Conservation (phyloP, 2,113 vertebrate genomes). For the Neomonachus schauinslandi region DNA sequence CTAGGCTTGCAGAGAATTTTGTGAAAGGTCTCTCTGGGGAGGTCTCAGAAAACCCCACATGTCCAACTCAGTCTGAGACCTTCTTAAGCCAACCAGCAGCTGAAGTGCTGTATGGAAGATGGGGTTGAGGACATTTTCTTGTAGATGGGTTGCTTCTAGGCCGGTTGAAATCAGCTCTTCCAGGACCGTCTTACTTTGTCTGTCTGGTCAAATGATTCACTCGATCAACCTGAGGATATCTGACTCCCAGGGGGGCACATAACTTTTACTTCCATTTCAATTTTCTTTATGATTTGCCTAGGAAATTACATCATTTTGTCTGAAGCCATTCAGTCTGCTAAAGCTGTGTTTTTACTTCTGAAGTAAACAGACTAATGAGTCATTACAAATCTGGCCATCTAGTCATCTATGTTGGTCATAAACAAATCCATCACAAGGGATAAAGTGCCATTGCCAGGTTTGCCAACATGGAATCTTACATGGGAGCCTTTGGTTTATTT, state of each 20-base stretch:
- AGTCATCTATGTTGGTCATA: neutral
- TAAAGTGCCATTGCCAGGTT: neutral
- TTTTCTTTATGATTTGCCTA: conserved; percentile 30
- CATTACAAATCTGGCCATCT: conserved; percentile 6
- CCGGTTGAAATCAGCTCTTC: neutral
- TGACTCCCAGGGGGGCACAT: neutral
- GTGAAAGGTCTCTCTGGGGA: neutral
- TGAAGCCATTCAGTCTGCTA: neutral
- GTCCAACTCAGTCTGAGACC: neutral
- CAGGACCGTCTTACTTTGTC: neutral
- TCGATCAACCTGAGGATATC: neutral
- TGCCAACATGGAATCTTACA: neutral
- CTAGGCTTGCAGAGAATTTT: neutral
- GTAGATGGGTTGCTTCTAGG: neutral
- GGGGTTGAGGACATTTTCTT: neutral
- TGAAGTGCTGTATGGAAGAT: neutral
- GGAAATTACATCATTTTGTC: conserved; percentile 36
- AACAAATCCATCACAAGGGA: neutral
- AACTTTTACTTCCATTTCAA: conserved; percentile 31
- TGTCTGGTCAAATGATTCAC: neutral
- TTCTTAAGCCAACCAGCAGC: neutral
- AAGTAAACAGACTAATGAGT: conserved; percentile 46
- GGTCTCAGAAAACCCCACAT: neutral
- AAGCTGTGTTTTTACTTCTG: conserved; percentile 30
- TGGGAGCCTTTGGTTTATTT: neutral